phyloP scores from a whole-genome alignment of 2,797 vertebrate genomes.

The Arrhamphus sclerolepis region DNA sequence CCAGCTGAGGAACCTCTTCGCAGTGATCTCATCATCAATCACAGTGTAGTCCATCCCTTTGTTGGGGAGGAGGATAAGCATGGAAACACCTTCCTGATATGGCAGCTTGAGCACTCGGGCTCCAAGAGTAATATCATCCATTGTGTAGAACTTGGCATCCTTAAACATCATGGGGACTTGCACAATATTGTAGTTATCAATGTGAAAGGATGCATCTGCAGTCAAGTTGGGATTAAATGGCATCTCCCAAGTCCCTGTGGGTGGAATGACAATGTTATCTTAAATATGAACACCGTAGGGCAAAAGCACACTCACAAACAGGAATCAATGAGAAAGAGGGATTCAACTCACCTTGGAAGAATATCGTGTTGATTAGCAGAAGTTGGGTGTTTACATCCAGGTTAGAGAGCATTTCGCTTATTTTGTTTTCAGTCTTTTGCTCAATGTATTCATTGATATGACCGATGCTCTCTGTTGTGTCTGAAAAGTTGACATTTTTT shows the following conservation, averaged over 20 bases:
- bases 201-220: conserved; percentile 78
- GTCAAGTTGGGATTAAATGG: conserved; percentile 85
- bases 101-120: conserved; percentile 87
- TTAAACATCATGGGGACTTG: conserved; percentile 89
- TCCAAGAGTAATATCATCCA: conserved; percentile 78
- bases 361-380: conserved; percentile 86
- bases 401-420: conserved; percentile 79
- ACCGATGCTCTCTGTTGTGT: conserved; percentile 65
- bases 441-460: conserved; percentile 85
- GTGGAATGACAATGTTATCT: conserved; percentile 21
- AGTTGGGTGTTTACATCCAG: conserved; percentile 80
- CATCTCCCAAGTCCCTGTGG: conserved; percentile 85
- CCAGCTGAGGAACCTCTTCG: conserved; percentile 83
- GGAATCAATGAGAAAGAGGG: neutral
- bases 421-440: conserved; percentile 79
- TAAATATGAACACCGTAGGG: conserved; percentile 3
- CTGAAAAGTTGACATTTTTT: conserved; percentile 81
- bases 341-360: conserved; percentile 86
- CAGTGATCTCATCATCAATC: conserved; percentile 87
- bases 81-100: conserved; percentile 84
- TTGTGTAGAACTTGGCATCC: conserved; percentile 77
- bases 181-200: conserved; percentile 87
- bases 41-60: conserved; percentile 81
- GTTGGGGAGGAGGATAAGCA: conserved; percentile 88
- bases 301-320: conserved; percentile 10